A percentile compares a stretch with the other conserved stretches of the same genome.
phyloP scores from a whole-genome alignment of 1,140 invertebrate species.

The Latrodectus geometricus region DNA sequence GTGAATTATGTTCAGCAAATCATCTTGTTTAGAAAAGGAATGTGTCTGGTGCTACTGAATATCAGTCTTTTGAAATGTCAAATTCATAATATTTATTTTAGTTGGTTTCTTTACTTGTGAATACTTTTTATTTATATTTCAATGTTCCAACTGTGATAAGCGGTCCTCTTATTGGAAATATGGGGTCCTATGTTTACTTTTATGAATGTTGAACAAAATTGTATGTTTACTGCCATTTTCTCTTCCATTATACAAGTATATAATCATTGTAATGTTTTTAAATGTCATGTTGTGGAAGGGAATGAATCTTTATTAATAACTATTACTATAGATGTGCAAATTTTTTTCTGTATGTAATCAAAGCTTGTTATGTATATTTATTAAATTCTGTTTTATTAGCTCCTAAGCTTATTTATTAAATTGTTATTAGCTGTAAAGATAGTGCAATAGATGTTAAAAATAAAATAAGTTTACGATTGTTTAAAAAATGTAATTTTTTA shows the following conservation, averaged over 20 bases:
- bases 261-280: background rate
- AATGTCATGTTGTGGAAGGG: background rate
- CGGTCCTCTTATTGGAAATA: slow-evolving; percentile 25
- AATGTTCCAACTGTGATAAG: slow-evolving; percentile 58
- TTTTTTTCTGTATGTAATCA: background rate
- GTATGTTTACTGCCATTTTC: background rate
- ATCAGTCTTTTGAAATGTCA: too few species aligned
- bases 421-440: too few species aligned
- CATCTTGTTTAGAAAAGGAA: too few species aligned
- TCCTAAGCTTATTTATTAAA: too few species aligned
- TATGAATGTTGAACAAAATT: background rate
- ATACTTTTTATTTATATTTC: slow-evolving; percentile 31
- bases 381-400: background rate
- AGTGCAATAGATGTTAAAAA: too few species aligned
- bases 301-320: background rate
- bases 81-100: background rate
- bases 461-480: too few species aligned
- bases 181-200: slow-evolving; percentile 28
- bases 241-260: slow-evolving; percentile 7
- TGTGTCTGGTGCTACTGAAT: background rate
- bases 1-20: too few species aligned
- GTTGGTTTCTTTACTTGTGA: background rate
- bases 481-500: too few species aligned
- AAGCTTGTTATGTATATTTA: background rate
- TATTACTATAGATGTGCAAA: background rate